Conservation (phyloP, 1,140 invertebrate genomes). For the Drosophila kohkoa region DNA sequence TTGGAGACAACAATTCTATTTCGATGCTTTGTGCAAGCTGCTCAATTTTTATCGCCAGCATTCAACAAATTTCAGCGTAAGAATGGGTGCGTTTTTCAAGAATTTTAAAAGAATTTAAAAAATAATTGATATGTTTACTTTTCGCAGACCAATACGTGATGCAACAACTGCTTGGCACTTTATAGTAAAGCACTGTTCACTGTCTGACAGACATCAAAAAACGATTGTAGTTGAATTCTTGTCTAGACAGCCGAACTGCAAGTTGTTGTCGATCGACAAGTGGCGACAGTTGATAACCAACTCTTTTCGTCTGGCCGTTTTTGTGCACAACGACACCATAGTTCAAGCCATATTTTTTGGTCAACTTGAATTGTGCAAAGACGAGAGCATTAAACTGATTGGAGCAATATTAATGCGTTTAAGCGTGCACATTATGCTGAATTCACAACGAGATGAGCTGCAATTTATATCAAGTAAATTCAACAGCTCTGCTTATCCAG, state of each 20-base stretch:
- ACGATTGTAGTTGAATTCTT: slow-evolving; percentile 32
- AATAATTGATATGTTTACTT: no score
- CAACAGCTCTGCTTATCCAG: neutral
- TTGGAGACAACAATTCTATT: slow-evolving; percentile 42
- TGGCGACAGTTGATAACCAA: slow-evolving; percentile 37
- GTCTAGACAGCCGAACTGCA: slow-evolving; percentile 30
- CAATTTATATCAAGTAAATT: neutral
- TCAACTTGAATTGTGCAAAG: slow-evolving; percentile 31
- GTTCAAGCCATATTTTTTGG: slow-evolving; percentile 32
- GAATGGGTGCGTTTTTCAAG: slow-evolving; percentile 34
- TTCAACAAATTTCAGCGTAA: slow-evolving; percentile 6
- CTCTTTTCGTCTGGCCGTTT: slow-evolving; percentile 56
- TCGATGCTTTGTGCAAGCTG: slow-evolving; percentile 38
- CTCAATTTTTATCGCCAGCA: slow-evolving; percentile 38
- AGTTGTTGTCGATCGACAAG: slow-evolving; percentile 18
- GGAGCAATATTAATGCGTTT: slow-evolving; percentile 50
- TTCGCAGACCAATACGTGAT: slow-evolving; percentile 33
- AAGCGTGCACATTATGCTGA: slow-evolving; percentile 34
- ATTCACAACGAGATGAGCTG: slow-evolving; percentile 29
- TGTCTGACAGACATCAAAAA: slow-evolving; percentile 17
- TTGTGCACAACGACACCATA: slow-evolving; percentile 45
- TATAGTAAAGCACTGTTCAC: slow-evolving; percentile 26
- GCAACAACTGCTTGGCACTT: slow-evolving; percentile 38
- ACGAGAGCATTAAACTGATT: slow-evolving; percentile 43
- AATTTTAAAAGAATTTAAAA: neutral